Evolutionary conservation across 2,797 vertebrate species (phyloP).

Genomic region (Urosaurus nigricauda): DNA sequence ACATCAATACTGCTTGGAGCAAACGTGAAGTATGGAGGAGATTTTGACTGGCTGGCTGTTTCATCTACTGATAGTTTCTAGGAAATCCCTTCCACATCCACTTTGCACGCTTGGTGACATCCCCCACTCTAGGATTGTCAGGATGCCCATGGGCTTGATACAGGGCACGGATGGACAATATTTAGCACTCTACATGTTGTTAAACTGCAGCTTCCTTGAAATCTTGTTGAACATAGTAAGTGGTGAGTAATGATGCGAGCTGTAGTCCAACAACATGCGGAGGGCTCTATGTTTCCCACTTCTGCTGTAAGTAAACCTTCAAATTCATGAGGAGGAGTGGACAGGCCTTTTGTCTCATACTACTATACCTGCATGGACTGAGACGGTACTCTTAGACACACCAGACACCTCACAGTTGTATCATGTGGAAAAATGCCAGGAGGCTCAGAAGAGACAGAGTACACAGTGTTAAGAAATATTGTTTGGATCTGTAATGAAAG

Average conservation of each 20-base stretch:
- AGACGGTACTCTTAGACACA: not conserved
- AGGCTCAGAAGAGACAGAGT: slow-evolving; percentile 38
- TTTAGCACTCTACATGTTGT: not conserved
- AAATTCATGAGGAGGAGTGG: not conserved
- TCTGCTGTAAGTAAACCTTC: not conserved
- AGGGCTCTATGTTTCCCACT: not conserved
- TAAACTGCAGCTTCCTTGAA: not conserved
- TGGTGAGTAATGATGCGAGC: not conserved
- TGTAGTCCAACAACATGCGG: not conserved
- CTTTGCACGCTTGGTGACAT: not conserved
- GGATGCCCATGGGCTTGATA: no score
- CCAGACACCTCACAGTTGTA: not conserved
- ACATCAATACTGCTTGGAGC: not conserved
- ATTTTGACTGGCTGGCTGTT: not conserved
- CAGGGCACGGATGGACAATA: not conserved
- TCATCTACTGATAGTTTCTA: not conserved
- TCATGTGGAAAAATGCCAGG: not conserved
- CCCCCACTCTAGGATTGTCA: not conserved
- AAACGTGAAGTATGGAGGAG: not conserved
- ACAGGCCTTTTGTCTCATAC: not conserved
- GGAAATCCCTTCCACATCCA: not conserved
- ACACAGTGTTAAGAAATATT: slow-evolving; percentile 83
- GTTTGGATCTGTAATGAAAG: slow-evolving; percentile 87
- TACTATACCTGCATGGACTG: not conserved
- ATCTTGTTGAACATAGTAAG: not conserved